These are phyloP conservation scores for Petrocephalus microphthalmus DNA, from an alignment of 2,113 vertebrate genomes.

Conservation along the genomic window DNA sequence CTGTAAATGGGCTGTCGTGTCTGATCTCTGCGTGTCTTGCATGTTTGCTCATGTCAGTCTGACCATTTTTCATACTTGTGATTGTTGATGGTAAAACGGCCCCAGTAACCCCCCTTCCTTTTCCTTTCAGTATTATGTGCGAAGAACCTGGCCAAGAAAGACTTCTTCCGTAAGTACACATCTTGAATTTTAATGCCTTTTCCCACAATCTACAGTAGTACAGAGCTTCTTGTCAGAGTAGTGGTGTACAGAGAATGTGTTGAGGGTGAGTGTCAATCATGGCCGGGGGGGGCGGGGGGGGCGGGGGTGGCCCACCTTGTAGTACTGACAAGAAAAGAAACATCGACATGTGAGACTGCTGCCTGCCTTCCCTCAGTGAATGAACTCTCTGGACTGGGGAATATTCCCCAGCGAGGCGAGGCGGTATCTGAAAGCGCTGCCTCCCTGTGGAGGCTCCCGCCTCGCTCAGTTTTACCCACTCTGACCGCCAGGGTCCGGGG, in stretches of 20 bases:
- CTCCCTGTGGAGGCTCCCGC: neutral
- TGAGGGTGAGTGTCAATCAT: neutral
- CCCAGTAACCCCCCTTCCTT: constrained; percentile 27
- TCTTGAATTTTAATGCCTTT: neutral
- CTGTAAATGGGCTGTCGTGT: neutral
- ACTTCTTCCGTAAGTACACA: constrained; percentile 91
- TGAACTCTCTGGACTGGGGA: neutral
- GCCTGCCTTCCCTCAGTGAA: neutral
- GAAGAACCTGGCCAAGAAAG: constrained; percentile 98
- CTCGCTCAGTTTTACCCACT: neutral
- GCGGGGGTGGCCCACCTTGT: neutral
- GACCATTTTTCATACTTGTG: neutral
- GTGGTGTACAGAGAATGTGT: neutral
- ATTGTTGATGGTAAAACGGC: neutral
- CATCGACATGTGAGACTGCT: neutral
- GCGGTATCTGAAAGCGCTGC: neutral
- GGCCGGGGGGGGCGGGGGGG: too few relatives aligned
- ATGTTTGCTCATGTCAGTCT: neutral
- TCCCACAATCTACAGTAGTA: neutral
- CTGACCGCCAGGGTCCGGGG: neutral
- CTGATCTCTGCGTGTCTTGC: neutral
- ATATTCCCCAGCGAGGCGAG: neutral
- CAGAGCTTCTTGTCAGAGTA: neutral
- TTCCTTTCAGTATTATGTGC: constrained; percentile 89
- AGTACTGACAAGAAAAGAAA: neutral